These are phyloP conservation scores for Bellardia pandia DNA, from an alignment of 2,888 invertebrate genomes.

Conservation along the genomic window DNA sequence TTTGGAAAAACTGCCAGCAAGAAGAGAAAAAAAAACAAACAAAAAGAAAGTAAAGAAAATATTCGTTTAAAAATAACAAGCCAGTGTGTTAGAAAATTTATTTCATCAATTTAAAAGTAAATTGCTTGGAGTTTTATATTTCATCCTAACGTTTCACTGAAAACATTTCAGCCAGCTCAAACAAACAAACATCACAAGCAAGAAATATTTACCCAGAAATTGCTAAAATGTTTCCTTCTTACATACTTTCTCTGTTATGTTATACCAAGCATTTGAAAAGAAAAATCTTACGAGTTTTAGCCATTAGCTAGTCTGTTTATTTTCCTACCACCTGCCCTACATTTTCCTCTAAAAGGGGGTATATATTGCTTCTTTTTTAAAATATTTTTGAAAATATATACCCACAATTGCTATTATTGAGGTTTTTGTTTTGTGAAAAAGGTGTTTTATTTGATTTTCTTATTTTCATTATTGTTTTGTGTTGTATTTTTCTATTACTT, in stretches of 20 bases:
- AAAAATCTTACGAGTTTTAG: constrained; percentile 30
- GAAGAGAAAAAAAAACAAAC: constrained; percentile 16
- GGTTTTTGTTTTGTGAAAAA: constrained; percentile 4
- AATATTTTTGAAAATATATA: background rate
- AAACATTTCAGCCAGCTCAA: background rate
- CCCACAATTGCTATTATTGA: constrained; percentile 31
- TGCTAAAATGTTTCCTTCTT: background rate
- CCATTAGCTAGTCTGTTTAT: constrained; percentile 35
- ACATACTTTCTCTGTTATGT: background rate
- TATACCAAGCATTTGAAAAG: constrained; percentile 9
- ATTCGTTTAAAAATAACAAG: constrained; percentile 59
- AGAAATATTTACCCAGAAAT: constrained; percentile 3
- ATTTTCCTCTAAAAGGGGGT: background rate
- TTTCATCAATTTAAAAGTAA: constrained; percentile 84
- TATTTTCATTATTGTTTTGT: background rate
- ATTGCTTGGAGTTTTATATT: constrained; percentile 82
- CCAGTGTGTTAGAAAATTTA: constrained; percentile 82
- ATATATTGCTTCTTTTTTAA: background rate
- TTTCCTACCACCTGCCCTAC: background rate
- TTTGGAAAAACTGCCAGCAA: background rate
- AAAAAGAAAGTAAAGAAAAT: constrained; percentile 13
- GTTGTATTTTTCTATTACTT: constrained; percentile 14
- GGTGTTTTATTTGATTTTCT: background rate
- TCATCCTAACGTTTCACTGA: constrained; percentile 35
- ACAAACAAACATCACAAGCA: background rate